Conservation (phyloP, 30 jellyfish, hydroid and myxozoan species). For the Aurelia aurita complex sp. Pacific region DNA sequence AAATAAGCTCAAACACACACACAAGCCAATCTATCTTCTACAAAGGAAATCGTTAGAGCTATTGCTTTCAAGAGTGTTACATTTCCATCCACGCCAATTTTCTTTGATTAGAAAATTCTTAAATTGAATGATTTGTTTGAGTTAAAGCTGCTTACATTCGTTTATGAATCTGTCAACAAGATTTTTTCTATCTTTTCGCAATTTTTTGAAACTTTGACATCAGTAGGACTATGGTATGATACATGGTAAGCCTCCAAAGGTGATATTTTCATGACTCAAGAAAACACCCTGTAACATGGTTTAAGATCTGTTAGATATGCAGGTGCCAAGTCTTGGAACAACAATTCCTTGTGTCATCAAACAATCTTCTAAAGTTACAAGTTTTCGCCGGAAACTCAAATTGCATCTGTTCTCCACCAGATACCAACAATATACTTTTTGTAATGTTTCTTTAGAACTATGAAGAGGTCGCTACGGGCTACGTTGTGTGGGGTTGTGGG, state of each 20-base stretch:
- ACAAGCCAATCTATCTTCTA: no score
- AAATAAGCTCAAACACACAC: no score
- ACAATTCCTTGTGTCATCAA: constrained; percentile 3
- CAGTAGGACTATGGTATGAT: neutral
- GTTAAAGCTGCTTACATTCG: no score
- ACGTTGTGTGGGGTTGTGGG: neutral
- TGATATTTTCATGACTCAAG: no score
- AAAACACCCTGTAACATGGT: neutral
- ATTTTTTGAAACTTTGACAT: neutral
- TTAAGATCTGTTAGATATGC: no score
- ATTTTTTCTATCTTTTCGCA: no score
- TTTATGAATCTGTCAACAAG: no score
- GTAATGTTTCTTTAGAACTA: neutral
- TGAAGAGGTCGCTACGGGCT: neutral
- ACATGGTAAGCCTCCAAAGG: neutral
- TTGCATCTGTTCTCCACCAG: constrained; percentile 7
- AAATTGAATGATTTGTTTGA: no score
- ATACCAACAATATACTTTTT: neutral
- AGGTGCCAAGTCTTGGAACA: neutral
- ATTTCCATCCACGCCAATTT: no score
- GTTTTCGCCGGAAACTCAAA: neutral
- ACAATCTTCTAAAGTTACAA: constrained; percentile 1
- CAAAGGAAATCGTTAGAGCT: no score
- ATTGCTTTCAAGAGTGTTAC: no score
- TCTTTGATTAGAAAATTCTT: no score